phyloP scores from a whole-genome alignment of 2,888 invertebrate species.

The Branchipolynoe longqiensis region DNA sequence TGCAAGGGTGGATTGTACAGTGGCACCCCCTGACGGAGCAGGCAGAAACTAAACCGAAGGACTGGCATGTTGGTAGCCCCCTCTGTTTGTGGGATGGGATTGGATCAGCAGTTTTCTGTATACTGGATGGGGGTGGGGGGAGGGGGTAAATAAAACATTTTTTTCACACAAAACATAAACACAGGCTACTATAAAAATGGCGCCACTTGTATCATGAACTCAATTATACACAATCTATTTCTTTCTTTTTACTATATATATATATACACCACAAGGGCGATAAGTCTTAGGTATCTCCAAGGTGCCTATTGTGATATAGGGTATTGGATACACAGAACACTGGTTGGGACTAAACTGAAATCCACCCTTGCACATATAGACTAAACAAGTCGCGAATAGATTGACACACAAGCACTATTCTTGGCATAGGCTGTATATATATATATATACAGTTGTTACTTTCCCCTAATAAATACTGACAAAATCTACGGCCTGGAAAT shows the following conservation, averaged over 20 bases:
- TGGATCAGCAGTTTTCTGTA: slow-evolving; percentile 15
- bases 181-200: background rate
- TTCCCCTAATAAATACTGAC: slow-evolving; percentile 42
- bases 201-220: background rate
- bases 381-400: slow-evolving; percentile 24
- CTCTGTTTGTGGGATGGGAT: background rate
- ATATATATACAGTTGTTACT: slow-evolving; percentile 36
- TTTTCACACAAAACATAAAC: background rate
- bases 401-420: slow-evolving; percentile 29
- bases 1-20: slow-evolving; percentile 35
- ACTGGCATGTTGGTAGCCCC: too few species aligned
- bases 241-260: too few species aligned
- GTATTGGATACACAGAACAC: background rate
- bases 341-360: background rate
- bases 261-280: background rate
- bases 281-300: background rate
- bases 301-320: background rate
- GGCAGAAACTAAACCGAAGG: background rate
- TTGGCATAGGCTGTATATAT: background rate
- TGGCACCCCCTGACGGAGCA: background rate
- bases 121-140: background rate
- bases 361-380: slow-evolving; percentile 44
- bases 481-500: slow-evolving; percentile 37
- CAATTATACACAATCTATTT: background rate
- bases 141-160: background rate